Evolutionary conservation across 2,888 invertebrate genomes (phyloP).

Genomic region (Chalcosyrphus nemorum): DNA sequence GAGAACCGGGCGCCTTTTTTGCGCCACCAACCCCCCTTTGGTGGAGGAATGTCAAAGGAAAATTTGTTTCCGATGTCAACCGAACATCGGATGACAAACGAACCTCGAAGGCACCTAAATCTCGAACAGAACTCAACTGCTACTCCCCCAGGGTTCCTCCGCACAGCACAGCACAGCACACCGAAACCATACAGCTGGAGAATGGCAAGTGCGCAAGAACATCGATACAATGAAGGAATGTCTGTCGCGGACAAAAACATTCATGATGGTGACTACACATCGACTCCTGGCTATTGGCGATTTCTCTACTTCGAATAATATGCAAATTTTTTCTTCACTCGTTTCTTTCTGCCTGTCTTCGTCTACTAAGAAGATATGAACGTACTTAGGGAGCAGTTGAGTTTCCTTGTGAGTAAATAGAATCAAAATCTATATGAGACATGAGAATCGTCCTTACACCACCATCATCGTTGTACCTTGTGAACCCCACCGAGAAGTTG

Average conservation of each 20-base stretch:
- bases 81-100: conserved; percentile 69
- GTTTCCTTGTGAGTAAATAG: conserved; percentile 27
- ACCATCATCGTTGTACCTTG: background rate
- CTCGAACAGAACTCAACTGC: conserved; percentile 49
- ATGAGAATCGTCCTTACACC: conserved; percentile 1
- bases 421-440: conserved; percentile 41
- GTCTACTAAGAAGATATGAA: background rate
- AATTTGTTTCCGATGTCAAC: conserved; percentile 70
- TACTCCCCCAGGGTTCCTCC: conserved; percentile 56
- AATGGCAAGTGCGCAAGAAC: conserved; percentile 35
- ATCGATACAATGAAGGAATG: conserved; percentile 66
- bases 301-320: conserved; percentile 33
- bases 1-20: conserved; percentile 6
- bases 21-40: background rate
- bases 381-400: background rate
- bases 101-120: conserved; percentile 68
- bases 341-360: conserved; percentile 10
- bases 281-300: conserved; percentile 52
- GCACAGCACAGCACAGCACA: background rate
- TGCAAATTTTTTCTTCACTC: conserved; percentile 67
- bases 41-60: conserved; percentile 64
- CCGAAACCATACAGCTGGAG: conserved; percentile 5
- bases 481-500: conserved; percentile 44
- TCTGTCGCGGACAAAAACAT: conserved; percentile 45
- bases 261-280: conserved; percentile 36